These are phyloP conservation scores for Chaetorhynchus papuensis DNA, from an alignment of 2,113 vertebrate genomes.

Conservation along the genomic window DNA sequence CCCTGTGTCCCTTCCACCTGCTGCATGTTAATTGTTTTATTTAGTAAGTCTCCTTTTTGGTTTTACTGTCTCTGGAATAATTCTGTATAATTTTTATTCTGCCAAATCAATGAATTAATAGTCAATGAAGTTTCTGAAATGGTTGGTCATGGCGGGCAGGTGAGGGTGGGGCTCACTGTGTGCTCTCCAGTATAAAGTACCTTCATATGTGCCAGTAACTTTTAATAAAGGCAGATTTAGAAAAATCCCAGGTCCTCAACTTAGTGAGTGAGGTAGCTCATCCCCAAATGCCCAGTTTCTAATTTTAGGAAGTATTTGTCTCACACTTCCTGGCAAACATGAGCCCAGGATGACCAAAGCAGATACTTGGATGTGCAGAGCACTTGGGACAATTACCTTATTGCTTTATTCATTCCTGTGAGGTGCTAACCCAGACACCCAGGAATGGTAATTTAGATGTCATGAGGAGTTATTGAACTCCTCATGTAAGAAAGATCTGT, in stretches of 20 bases:
- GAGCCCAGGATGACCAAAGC: background rate
- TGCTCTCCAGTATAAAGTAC: background rate
- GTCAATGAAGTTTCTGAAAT: background rate
- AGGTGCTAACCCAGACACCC: background rate
- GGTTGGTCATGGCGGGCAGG: background rate
- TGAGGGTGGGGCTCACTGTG: background rate
- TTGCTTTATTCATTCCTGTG: background rate
- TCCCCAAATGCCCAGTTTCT: background rate
- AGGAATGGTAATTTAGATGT: slow-evolving; percentile 40
- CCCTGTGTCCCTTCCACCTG: background rate
- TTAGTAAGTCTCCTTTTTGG: background rate
- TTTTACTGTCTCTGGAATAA: background rate
- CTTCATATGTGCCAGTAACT: background rate
- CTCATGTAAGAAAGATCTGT: background rate
- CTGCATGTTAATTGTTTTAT: background rate
- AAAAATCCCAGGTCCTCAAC: background rate
- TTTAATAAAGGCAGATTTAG: background rate
- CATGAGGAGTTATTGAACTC: slow-evolving; percentile 1
- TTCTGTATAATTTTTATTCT: background rate
- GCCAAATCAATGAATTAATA: background rate
- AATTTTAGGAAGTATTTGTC: background rate
- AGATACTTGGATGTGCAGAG: background rate
- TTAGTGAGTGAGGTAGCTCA: background rate
- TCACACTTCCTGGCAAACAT: background rate
- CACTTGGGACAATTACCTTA: background rate